These are phyloP conservation scores for Hormiphora californensis DNA, from an alignment of 37 sponge, comb jelly and placozoan genomes.

Conservation along the genomic window DNA sequence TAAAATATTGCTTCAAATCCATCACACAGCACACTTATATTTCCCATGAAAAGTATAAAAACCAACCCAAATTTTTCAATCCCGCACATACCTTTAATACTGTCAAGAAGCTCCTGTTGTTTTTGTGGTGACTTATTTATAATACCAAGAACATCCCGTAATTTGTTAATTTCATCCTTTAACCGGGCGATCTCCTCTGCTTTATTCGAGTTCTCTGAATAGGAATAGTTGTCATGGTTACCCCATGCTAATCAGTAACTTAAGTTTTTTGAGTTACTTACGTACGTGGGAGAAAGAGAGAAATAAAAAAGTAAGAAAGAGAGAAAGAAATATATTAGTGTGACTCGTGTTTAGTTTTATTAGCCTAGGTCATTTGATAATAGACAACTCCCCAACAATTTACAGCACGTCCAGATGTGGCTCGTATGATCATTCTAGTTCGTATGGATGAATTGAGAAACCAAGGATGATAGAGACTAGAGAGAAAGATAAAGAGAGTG, in stretches of 20 bases:
- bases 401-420: neutral
- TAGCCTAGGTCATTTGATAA: neutral
- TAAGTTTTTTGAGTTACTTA: too few species aligned
- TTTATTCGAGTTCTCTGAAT: conserved; percentile 7
- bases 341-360: neutral
- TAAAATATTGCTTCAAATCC: neutral
- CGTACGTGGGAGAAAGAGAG: too few species aligned
- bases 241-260: too few species aligned
- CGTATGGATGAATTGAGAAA: too few species aligned
- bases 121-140: conserved; percentile 53
- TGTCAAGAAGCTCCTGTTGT: conserved; percentile 43
- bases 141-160: conserved; percentile 53
- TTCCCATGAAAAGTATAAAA: neutral
- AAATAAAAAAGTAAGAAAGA: neutral
- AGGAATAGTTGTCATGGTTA: neutral
- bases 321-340: neutral
- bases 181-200: conserved; percentile 45
- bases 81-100: conserved; percentile 15
- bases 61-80: too few species aligned
- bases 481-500: too few species aligned
- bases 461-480: too few species aligned
- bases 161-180: conserved; percentile 53
- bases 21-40: neutral
- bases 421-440: too few species aligned
- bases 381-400: neutral